Evolutionary conservation across 1,140 invertebrate species (phyloP).

Genomic region (Nixonia krombeini): DNA sequence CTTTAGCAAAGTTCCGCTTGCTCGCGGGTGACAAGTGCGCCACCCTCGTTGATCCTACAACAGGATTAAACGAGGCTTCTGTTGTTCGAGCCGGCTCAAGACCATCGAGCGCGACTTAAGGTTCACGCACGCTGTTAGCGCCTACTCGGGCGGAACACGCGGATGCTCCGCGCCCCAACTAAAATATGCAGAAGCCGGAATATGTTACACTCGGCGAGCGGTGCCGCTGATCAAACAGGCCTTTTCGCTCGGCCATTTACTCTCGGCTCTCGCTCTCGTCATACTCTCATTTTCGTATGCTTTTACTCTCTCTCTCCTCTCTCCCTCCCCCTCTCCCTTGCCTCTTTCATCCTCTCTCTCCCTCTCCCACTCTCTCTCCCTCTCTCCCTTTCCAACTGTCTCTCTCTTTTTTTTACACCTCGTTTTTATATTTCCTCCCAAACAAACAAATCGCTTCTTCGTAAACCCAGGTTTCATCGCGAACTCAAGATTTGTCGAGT

Average conservation of each 20-base stretch:
- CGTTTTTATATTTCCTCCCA: too few species aligned
- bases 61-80: conserved; percentile 34
- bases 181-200: background rate
- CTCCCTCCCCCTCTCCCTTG: too few species aligned
- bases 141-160: background rate
- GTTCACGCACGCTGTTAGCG: conserved; percentile 1
- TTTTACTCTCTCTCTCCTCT: too few species aligned
- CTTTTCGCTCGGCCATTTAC: background rate
- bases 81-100: conserved; percentile 20
- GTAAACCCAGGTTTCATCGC: too few species aligned
- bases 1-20: too few species aligned
- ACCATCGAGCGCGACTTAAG: conserved; percentile 10
- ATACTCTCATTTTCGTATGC: too few species aligned
- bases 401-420: too few species aligned
- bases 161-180: background rate
- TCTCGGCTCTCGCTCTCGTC: background rate
- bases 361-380: too few species aligned
- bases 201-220: background rate
- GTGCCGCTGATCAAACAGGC: background rate
- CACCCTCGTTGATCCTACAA: conserved; percentile 23
- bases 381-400: too few species aligned
- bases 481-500: too few species aligned
- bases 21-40: conserved; percentile 4
- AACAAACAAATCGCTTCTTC: too few species aligned
- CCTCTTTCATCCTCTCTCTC: too few species aligned